Evolutionary conservation across 2,113 vertebrate genomes (phyloP), one percentile per base, ranked within the genome.

Genomic region (Donacobius atricapilla): DNA sequence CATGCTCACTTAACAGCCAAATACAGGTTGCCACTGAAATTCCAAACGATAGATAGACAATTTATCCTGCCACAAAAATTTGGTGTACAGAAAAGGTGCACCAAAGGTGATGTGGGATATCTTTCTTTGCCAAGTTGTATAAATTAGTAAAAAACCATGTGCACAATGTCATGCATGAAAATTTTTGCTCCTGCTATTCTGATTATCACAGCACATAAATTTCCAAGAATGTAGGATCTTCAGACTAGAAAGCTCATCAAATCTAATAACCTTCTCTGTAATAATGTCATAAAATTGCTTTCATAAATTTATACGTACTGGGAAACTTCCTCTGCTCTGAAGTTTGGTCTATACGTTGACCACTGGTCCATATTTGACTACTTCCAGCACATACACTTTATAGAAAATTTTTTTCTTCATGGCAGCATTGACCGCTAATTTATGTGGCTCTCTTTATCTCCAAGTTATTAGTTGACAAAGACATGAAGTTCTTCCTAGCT

Each of bases 21-120:
- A 40, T 70, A 37, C 8, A 53, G 15, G 2, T 75, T n/a, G 25
- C 17, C 25, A 37, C 40, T 70, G 24, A n/a, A 73, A 4, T 86
- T 89, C 37, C 31, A 66, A 11, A 19, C 63, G 24, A 77, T 78
- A 40, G 70, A 31, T 6, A 25, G 6, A 21, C 3, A 12, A 17
- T 50, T 58, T 63, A 71, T 83, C 39, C 10, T n/a, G 6, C 16
- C 17, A n/a, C 23, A 58, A 61, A 82, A 45, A 42, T 17, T 18
- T 20, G 39, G 5, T 53, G 12, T 69, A 30, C 30, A 64, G 57
- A 77, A 87, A 68, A 63, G 72, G 39, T 50, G 7, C 31, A 60
- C 14, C 9, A n/a, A n/a, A n/a, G n/a, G n/a, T 1, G 0, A 15
- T 75, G 50, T 4, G 44, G 53, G 17, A 4, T 79, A 40, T 31